These are phyloP conservation scores for Homarus gammarus DNA, from an alignment of 2,888 invertebrate genomes.

Conservation along the genomic window DNA sequence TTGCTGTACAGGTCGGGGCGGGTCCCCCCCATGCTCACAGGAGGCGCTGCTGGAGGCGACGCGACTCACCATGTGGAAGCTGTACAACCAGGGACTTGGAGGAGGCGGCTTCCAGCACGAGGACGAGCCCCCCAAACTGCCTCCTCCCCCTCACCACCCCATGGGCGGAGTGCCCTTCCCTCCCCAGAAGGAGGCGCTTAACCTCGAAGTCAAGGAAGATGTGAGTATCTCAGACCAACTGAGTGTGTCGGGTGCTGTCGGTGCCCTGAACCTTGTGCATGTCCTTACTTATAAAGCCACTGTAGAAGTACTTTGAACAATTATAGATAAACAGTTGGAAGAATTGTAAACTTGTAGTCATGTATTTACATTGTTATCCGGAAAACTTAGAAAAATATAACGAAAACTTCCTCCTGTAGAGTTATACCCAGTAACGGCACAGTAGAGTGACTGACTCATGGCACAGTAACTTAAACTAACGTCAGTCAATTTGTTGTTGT, in stretches of 20 bases:
- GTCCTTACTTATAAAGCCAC: neutral
- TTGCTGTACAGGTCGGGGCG: conserved; percentile 64
- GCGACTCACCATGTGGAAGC: conserved; percentile 89
- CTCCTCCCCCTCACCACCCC: conserved; percentile 59
- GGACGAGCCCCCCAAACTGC: conserved; percentile 71
- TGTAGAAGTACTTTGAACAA: too few species aligned
- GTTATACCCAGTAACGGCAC: too few species aligned
- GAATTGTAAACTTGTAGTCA: too few species aligned
- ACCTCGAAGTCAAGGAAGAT: conserved; percentile 82
- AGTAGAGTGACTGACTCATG: too few species aligned
- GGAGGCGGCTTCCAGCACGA: conserved; percentile 63
- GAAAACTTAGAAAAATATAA: too few species aligned
- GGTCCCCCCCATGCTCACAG: conserved; percentile 72
- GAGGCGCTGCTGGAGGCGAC: conserved; percentile 87
- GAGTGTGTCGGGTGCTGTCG: neutral
- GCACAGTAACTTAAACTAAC: too few species aligned
- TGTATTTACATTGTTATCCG: too few species aligned
- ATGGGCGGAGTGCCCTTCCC: conserved; percentile 77
- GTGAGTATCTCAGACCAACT: conserved; percentile 42
- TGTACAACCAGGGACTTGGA: conserved; percentile 84
- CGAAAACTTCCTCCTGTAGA: too few species aligned
- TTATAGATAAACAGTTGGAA: too few species aligned
- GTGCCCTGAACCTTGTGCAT: neutral
- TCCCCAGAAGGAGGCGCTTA: conserved; percentile 89
- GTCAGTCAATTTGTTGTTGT: too few species aligned